Base-by-base conservation (phyloP, 1,140 invertebrate species). In the Hermetia illucens region DNA sequence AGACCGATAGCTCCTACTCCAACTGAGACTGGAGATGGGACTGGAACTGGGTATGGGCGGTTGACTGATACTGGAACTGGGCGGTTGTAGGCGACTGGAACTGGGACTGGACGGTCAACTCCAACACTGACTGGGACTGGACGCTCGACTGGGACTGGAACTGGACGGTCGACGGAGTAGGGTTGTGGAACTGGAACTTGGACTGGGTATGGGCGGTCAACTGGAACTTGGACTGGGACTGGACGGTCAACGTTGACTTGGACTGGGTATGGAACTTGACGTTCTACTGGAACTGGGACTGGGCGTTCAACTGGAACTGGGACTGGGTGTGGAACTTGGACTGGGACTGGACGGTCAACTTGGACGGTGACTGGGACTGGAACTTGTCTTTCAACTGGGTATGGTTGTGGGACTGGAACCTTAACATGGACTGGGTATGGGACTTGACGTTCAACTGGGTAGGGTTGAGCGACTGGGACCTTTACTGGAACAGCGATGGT, bases 391-490 rank as follows among this genome's bases (percentile, higher is more conserved):
- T 74, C 69, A 10, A 75, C 68, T 41, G 74, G 69, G 53, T 72
- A 72, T 12, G 69, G n/a, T n/a, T n/a, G n/a, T n/a, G n/a, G n/a
- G 74, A 10, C 77, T 65, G 29, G 72, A 72, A 29, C 76, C 75
- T 45, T 73, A 69, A 20, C 77, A 67, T 75, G 74, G 42, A 79
- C 76, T 15, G 75, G 74, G 55, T 75, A 75, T 12, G 75, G 75
- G 41, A n/a, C n/a, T n/a, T 27, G 24, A n/a, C 24, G 24, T n/a
- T n/a, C n/a, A n/a, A n/a, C n/a, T n/a, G n/a, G n/a, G n/a, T n/a
- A n/a, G n/a, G 36, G 27, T n/a, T 38, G 25, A 30, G 36, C 25
- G 10, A 38, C 36, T 19, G 15, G 13, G 13, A 38, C 36, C 24
- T 38, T n/a, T 13, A 32, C 30, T 21, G 73, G 70, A 48, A 72